phyloP scores from a whole-genome alignment of 2,113 vertebrate species.

The Rhagologus leucostigma region DNA sequence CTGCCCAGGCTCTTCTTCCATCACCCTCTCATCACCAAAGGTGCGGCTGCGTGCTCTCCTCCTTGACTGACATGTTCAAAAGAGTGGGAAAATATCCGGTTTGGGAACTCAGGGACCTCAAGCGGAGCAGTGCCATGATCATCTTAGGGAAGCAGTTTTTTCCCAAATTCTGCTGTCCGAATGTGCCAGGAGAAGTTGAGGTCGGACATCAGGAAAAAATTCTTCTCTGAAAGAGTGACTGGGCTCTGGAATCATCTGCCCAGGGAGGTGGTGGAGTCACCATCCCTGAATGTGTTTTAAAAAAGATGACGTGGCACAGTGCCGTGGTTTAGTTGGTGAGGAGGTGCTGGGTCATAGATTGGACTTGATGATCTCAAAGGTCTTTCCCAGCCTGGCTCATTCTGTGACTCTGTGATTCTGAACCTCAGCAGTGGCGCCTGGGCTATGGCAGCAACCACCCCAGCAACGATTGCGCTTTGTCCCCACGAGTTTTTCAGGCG shows the following conservation, averaged over 20 bases:
- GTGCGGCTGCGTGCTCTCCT: not conserved
- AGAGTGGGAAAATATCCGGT: accelerated
- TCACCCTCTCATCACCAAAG: not conserved
- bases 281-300: accelerated
- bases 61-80: accelerated
- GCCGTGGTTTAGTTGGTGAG: not conserved
- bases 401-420: not conserved
- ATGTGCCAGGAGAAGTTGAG: accelerated
- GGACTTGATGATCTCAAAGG: not conserved
- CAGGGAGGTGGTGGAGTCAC: not conserved
- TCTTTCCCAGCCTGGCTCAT: not conserved
- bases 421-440: not conserved
- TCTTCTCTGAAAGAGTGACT: not conserved
- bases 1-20: not conserved
- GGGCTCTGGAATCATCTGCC: accelerated
- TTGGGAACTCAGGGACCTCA: not conserved
- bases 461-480: accelerated
- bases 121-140: not conserved
- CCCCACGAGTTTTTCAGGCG: not conserved
- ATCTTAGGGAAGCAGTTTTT: not conserved
- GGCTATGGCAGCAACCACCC: accelerated
- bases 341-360: not conserved
- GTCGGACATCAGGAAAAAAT: not conserved
- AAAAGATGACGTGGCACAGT: not conserved
- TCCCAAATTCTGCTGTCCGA: not conserved